Percentiles rank a stretch among this genome's conserved stretches.
phyloP scores from a whole-genome alignment of 2,113 vertebrate genomes.

The Blennius ocellaris region DNA sequence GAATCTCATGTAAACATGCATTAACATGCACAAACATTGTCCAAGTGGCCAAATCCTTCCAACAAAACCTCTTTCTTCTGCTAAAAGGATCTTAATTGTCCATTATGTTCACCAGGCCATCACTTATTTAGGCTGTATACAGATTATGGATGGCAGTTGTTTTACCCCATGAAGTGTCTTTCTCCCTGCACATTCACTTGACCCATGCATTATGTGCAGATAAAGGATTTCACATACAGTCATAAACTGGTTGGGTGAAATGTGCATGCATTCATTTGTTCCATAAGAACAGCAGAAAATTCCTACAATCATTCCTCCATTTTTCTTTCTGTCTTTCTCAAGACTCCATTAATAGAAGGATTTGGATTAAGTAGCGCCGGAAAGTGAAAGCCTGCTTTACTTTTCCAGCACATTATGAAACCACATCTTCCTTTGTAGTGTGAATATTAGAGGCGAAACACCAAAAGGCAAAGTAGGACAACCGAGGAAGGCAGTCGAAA shows the following conservation, averaged over 20 bases:
- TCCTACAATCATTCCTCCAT: background rate
- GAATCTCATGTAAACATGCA: no score
- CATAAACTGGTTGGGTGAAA: no score
- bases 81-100: background rate
- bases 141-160: no score
- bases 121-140: background rate
- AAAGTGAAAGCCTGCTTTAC: constrained; percentile 2
- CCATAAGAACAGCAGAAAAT: background rate
- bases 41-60: no score
- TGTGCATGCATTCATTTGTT: background rate
- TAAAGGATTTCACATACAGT: no score
- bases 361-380: constrained; percentile 1
- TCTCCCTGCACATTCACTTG: background rate
- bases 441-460: background rate
- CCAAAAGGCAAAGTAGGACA: background rate
- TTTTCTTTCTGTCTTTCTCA: background rate
- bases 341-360: background rate
- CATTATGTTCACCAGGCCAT: background rate
- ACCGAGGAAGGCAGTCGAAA: background rate
- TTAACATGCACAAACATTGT: no score
- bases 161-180: background rate
- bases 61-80: no score
- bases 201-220: background rate
- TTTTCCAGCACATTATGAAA: background rate
- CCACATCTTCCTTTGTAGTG: background rate